Base-by-base conservation (phyloP, 2,797 vertebrate genomes). In the Gymnoscopelus braueri region DNA sequence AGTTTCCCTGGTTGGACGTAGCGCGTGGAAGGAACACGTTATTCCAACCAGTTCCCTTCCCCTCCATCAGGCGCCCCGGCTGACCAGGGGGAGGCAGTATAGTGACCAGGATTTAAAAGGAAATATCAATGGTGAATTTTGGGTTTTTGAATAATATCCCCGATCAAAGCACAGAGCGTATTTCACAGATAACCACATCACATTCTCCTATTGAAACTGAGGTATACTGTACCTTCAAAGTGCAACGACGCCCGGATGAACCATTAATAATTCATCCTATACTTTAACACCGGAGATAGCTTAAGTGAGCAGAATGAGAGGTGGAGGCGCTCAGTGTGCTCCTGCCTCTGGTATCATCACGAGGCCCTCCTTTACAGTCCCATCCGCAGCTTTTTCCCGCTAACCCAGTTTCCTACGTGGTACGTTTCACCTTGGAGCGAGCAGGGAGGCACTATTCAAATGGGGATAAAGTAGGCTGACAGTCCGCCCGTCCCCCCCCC, bases 391-490 rank as follows among this genome's bases (percentile, higher is more conserved):
- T 10, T 24, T 13, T 44, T 15, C 15, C 13, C 14, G n/a, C 66
- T 87, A 91, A 91, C 89, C 90, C 79, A 88, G 80, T 90, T 91
- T 90, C 77, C 65, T 58, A 66, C 63, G 64, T 69, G 75, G 69
- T 47, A 69, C 49, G 69, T 79, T 86, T 90, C 87, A 91, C 88
- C 90, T 91, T 87, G 87, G 84, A 89, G 84, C 71, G 13, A 85
- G 78, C 77, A 53, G 72, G 79, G 82, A 86, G 71, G 80, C 84
- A 47, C 86, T 87, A 87, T 90, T 89, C 82, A 88, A 89, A 89
- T 83, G 88, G 83, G 89, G 85, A 89, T 91, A 89, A 91, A 91
- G 82, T 88, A 84, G 79, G 85, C 87, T 89, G 91, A 91, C 86
- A 90, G 91, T 82, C 74, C 75, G 73, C 71, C 81, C n/a, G n/a